Evolutionary conservation across 1,140 invertebrate genomes (phyloP), one percentile per base, ranked within the genome.

Genomic region (Prorops nasuta): DNA sequence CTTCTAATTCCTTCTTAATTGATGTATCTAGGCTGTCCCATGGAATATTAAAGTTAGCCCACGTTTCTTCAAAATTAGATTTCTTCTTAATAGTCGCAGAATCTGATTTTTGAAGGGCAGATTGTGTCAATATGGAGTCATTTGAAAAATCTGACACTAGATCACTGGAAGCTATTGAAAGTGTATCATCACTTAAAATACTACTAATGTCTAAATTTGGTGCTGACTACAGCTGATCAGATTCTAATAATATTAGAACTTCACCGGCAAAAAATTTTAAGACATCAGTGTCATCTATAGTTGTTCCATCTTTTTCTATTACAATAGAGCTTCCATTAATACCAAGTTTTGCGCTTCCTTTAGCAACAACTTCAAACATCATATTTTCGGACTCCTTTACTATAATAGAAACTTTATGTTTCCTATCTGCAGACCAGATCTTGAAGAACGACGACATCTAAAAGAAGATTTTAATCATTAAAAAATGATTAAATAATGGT

Each of bases 271-370:
- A 28, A 12, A 28, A 7, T 28, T 28, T 28, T 28, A 28, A 6
- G 12, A 28, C 12, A n/a, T 44, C 41, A 21, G 37, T 35, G 4
- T 44, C 48, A 14, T 8, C 15, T 18, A 50, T 18, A 19, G 36
- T 32, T 12, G 48, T 50, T n/a, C 48, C 48, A 44, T 50, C 41
- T 3, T 9, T 44, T 3, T 50, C 24, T 16, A 43, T n/a, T n/a
- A 50, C 48, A 15, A 50, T 37, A 3, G 12, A 3, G 12, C 10
- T 16, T 2, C 47, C 39, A 8, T 17, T 7, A 37, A 49, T 37
- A 15, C 19, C 1, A 16, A 49, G 34, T 43, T 43, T 43, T 4
- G 2, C 3, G 14, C 18, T 19, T 36, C 38, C 47, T 49, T 32
- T n/a, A 24, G 38, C 14, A 22, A 41, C 4, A 41, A 22, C 14